Conservation (phyloP, 1,140 invertebrate genomes). For the Drosophila albomicans region DNA sequence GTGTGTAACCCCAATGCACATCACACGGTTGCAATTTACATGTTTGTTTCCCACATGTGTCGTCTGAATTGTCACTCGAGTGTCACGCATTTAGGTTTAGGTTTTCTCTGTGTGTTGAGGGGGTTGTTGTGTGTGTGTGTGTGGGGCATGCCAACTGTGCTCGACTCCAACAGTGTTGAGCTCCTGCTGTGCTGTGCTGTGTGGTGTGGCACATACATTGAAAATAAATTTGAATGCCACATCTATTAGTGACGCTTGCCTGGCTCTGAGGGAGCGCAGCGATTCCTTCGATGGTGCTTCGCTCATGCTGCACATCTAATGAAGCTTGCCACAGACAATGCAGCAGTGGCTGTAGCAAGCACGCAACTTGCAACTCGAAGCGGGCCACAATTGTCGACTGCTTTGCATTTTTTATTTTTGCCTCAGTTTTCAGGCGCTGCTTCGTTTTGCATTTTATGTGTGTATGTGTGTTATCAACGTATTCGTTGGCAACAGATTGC, state of each 20-base stretch:
- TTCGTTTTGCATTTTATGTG: slow-evolving; percentile 44
- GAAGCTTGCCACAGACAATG: slow-evolving; percentile 58
- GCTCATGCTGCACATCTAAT: slow-evolving; percentile 37
- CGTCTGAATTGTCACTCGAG: slow-evolving; percentile 40
- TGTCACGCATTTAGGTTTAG: slow-evolving; percentile 30
- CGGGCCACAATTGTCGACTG: slow-evolving; percentile 28
- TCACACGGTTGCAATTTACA: slow-evolving; percentile 26
- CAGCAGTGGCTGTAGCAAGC: slow-evolving; percentile 2
- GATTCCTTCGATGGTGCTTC: slow-evolving; percentile 2
- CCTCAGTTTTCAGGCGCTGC: slow-evolving; percentile 7
- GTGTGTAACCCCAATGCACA: not conserved
- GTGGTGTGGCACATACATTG: slow-evolving; percentile 24
- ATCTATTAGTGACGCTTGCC: slow-evolving; percentile 39
- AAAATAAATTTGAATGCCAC: slow-evolving; percentile 49
- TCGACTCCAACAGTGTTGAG: not conserved
- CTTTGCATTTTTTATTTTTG: slow-evolving; percentile 33
- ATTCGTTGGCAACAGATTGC: slow-evolving; percentile 39
- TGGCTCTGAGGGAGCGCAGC: not conserved
- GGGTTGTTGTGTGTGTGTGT: not conserved
- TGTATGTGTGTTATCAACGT: slow-evolving; percentile 30
- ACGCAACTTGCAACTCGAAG: slow-evolving; percentile 11
- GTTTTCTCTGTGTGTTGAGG: too few relatives aligned
- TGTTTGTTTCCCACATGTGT: slow-evolving; percentile 35
- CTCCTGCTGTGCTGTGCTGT: not conserved
- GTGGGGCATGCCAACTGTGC: slow-evolving; percentile 1